phyloP scores from a whole-genome alignment of 2,113 vertebrate genomes.

The Pelecanoides urinatrix region DNA sequence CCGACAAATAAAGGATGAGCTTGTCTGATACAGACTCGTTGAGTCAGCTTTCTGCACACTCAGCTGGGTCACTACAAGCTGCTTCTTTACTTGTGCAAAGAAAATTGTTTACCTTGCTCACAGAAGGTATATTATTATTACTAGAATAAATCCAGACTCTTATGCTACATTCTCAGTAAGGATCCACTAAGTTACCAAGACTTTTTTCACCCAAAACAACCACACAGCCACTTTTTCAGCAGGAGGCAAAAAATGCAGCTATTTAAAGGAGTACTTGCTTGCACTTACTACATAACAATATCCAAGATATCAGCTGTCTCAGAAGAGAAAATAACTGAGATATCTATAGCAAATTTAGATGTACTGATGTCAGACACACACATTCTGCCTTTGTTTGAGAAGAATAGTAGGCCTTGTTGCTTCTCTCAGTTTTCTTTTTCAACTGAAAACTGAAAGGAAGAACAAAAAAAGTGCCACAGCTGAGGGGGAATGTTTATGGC shows the following conservation, averaged over 20 bases:
- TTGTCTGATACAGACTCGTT: not conserved
- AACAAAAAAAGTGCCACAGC: not conserved
- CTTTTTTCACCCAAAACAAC: not conserved
- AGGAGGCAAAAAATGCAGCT: not conserved
- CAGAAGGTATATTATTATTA: not conserved
- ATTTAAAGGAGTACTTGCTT: constrained; percentile 1
- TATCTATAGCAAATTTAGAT: not conserved
- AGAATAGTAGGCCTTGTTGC: not conserved
- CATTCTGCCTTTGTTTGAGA: not conserved
- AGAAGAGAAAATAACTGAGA: not conserved
- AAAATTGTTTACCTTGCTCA: not conserved
- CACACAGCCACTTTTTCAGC: not conserved
- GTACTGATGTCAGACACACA: not conserved
- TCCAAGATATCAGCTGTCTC: not conserved
- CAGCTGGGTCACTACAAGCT: not conserved
- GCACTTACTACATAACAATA: not conserved
- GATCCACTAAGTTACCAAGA: not conserved
- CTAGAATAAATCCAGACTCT: not conserved
- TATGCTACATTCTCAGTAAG: not conserved
- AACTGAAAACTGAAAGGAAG: not conserved
- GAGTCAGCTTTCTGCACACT: not conserved
- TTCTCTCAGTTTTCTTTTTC: not conserved
- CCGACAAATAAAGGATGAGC: not conserved
- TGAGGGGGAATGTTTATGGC: not conserved
- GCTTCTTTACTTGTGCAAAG: not conserved